Conservation (phyloP, 2,888 invertebrate species). For the Saturnia japonica region DNA sequence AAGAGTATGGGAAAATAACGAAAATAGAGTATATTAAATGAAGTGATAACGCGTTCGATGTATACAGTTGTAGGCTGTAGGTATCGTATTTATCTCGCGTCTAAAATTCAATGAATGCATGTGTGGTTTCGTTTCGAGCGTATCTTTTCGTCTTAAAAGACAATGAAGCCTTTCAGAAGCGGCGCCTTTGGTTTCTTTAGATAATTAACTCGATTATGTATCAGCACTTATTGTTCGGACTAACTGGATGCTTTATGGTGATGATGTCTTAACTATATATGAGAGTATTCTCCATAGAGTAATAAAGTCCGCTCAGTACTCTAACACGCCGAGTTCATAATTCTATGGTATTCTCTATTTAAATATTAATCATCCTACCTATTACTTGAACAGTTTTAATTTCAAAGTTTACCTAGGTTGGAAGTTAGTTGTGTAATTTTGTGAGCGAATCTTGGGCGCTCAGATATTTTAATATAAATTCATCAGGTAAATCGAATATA, state of each 20-base stretch:
- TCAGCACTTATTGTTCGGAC: conserved; percentile 41
- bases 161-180: conserved; percentile 69
- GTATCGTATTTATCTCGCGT: conserved; percentile 28
- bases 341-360: neutral
- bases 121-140: conserved; percentile 56
- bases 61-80: conserved; percentile 37
- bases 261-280: conserved; percentile 10
- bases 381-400: no score
- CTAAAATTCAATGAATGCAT: conserved; percentile 71
- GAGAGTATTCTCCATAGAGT: no score
- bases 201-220: conserved; percentile 54
- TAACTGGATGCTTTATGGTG: conserved; percentile 11
- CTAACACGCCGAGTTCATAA: no score
- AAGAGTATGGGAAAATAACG: neutral
- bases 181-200: conserved; percentile 61
- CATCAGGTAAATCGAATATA: no score
- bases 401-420: no score
- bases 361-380: neutral
- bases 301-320: no score
- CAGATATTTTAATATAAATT: no score
- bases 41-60: neutral
- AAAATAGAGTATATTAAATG: neutral
- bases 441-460: no score
- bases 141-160: conserved; percentile 49
- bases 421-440: no score